Conservation (phyloP, 2,797 vertebrate species). For the Darevskia mixta region DNA sequence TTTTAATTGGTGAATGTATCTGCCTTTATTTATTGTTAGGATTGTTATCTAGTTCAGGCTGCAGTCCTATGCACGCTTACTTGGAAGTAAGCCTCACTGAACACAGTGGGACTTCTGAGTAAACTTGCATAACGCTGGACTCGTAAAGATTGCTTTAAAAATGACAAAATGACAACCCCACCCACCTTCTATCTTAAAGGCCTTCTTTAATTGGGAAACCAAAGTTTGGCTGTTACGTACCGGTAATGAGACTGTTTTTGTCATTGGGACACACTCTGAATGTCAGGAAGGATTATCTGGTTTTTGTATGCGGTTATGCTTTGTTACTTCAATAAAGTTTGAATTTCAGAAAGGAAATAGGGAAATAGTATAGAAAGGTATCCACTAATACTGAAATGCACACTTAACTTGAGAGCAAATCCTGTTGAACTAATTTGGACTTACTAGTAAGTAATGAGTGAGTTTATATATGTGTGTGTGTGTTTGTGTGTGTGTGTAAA, state of each 20-base stretch:
- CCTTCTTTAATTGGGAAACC: slow-evolving; percentile 73
- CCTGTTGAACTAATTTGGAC: no score
- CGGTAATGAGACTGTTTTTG: slow-evolving; percentile 39
- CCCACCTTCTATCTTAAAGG: no score
- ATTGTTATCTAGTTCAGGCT: slow-evolving; percentile 70
- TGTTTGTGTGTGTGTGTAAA: not conserved
- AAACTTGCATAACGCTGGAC: not conserved
- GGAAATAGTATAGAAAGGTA: not conserved
- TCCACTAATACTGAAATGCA: not conserved
- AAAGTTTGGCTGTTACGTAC: slow-evolving; percentile 68
- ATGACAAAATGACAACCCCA: not conserved
- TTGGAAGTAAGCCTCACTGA: slow-evolving; percentile 3
- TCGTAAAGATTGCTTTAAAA: not conserved
- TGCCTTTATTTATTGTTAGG: slow-evolving; percentile 67
- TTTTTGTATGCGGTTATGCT: slow-evolving; percentile 30
- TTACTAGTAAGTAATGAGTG: not conserved
- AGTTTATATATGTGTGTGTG: not conserved
- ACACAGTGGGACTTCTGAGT: not conserved
- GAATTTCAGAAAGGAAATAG: slow-evolving; percentile 38
- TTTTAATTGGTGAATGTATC: slow-evolving; percentile 72
- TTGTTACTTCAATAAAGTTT: slow-evolving; percentile 50
- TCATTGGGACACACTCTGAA: not conserved
- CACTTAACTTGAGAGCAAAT: not conserved
- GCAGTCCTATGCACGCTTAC: slow-evolving; percentile 55
- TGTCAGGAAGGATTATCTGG: slow-evolving; percentile 44